Evolutionary conservation across 2,113 vertebrate species (phyloP).

Genomic region (Ginglymostoma cirratum): DNA sequence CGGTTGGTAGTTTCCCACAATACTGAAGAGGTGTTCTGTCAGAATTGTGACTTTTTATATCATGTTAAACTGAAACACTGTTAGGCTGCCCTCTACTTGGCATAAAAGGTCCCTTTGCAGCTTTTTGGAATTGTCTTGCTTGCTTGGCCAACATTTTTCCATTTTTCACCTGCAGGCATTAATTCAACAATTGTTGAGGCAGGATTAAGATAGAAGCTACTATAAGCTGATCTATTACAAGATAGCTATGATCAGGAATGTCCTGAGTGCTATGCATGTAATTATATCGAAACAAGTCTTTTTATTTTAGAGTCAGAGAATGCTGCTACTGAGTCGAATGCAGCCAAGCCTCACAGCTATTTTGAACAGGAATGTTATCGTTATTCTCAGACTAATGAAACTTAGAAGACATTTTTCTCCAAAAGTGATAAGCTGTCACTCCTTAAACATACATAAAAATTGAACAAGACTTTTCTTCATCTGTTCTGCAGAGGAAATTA

Average conservation of each 20-base stretch:
- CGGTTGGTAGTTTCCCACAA: not conserved
- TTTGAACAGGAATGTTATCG: not conserved
- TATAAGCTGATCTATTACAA: too few species aligned
- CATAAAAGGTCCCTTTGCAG: not conserved
- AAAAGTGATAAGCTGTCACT: not conserved
- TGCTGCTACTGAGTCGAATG: not conserved
- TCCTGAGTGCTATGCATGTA: not conserved
- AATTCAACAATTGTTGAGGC: not conserved
- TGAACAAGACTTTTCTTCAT: not conserved
- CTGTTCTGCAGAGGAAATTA: not conserved
- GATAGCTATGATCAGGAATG: not conserved
- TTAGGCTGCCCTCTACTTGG: not conserved
- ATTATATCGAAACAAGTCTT: not conserved
- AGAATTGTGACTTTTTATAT: not conserved
- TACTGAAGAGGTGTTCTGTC: not conserved
- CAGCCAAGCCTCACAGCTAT: not conserved
- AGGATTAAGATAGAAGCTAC: too few species aligned
- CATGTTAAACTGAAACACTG: not conserved
- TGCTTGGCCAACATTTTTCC: not conserved
- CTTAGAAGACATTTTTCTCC: not conserved
- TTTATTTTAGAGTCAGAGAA: not conserved
- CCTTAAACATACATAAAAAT: not conserved
- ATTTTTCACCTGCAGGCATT: not conserved
- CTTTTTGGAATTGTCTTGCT: not conserved
- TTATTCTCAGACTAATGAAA: not conserved